A percentile compares a stretch with the other conserved stretches of the same genome.
Conservation (phyloP, 2,797 vertebrate species). For the Falco peregrinus region DNA sequence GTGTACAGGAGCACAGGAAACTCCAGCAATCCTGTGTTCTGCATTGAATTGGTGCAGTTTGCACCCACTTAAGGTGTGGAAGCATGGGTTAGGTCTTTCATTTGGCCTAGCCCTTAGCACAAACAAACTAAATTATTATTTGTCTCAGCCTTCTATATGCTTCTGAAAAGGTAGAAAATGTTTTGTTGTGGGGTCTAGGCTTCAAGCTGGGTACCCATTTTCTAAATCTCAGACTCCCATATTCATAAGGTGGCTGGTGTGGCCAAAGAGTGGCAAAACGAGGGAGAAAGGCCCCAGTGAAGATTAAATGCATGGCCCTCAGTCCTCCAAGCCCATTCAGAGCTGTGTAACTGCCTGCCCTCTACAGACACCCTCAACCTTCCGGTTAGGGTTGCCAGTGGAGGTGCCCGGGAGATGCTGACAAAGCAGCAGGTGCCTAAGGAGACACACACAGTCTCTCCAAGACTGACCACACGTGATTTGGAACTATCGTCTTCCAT, state of each 20-base stretch:
- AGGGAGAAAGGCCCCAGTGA: neutral
- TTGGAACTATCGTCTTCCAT: neutral
- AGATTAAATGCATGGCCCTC: neutral
- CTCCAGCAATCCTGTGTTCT: neutral
- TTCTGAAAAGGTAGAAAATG: neutral
- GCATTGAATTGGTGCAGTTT: neutral
- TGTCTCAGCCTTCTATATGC: neutral
- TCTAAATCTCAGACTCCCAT: neutral
- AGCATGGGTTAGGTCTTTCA: neutral
- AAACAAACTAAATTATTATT: neutral
- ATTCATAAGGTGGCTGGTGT: neutral
- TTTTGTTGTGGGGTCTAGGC: neutral
- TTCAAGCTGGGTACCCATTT: neutral
- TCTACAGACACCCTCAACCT: neutral
- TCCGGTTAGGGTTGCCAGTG: neutral
- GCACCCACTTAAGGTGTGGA: neutral
- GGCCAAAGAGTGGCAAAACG: neutral
- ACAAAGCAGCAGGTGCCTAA: neutral
- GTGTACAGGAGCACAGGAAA: neutral
- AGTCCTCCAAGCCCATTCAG: neutral
- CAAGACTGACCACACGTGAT: neutral
- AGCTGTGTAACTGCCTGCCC: neutral
- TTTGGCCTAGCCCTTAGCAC: neutral
- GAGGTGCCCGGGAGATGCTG: neutral
- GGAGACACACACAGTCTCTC: neutral